Evolutionary conservation across 2,797 vertebrate species (phyloP), one percentile per base, ranked within the genome.

Genomic region (Sebastiscus tertius): DNA sequence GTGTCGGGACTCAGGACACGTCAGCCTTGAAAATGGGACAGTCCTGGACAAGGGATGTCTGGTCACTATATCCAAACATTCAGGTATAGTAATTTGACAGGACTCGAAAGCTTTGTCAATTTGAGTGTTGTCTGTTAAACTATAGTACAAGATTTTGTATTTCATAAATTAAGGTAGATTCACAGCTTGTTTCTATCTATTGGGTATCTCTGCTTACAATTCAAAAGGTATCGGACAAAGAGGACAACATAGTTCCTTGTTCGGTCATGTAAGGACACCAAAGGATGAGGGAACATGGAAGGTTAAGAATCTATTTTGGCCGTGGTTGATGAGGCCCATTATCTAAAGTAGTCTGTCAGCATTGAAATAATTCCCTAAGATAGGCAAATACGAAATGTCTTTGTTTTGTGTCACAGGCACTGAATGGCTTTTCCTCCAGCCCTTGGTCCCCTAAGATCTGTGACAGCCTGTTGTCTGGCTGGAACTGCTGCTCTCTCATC

Each of bases 381-480:
- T 1, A 36, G 3, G 39, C 67, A 62, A 78, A 62, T 52, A 75
- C 55, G 24, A 26, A 49, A 29, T 49, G 31, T 69, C 12, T 83
- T 26, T 60, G 11, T 74, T 61, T 64, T 64, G 55, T 78, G 80
- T 75, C 72, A 39, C 27, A 69, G 73, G 22, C 24, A 20, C 14
- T 70, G 65, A 81, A 76, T 27, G 31, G 56, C 29, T 77, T 86
- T 83, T 72, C 39, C 63, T 67, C 12, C 31, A 13, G 52, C 31
- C 72, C 66, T 63, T 2, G 39, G 70, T 74, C 79, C 76, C 79
- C 66, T 75, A 75, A 81, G 82, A 80, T 80, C 79, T 80, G 79
- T 82, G 83, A 84, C 75, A 77, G 85, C 69, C 77, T 85, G 84
- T 81, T 75, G 73, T 83, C 63, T 73, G 74, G 72, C 59, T 9